Evolutionary conservation across 1,140 invertebrate genomes (phyloP).

Genomic region (Drosophila persimilis): DNA sequence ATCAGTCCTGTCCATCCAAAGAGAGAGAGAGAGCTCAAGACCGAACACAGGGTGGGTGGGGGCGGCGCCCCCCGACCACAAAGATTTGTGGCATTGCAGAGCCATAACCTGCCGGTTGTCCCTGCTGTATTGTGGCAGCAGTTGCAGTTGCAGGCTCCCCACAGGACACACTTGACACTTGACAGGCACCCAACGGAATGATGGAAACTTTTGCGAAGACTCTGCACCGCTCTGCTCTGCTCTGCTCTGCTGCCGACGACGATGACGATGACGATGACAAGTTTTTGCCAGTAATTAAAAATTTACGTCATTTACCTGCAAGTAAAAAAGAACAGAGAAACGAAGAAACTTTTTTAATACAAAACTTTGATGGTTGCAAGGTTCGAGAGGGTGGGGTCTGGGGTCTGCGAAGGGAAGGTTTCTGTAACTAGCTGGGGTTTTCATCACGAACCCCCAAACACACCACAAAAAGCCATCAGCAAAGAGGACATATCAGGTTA

Average conservation of each 20-base stretch:
- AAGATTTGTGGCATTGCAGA: slow-evolving; percentile 41
- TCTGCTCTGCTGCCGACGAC: slow-evolving; percentile 7
- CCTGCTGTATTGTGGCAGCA: slow-evolving; percentile 27
- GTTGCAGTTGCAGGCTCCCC: neutral
- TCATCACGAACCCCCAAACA: slow-evolving; percentile 6
- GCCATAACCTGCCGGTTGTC: slow-evolving; percentile 44
- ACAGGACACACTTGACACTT: slow-evolving; percentile 70
- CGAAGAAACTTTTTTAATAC: slow-evolving; percentile 74
- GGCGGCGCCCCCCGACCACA: neutral
- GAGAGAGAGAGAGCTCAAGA: too few relatives aligned
- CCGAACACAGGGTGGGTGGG: neutral
- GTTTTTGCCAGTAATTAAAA: slow-evolving; percentile 75
- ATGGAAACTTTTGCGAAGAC: slow-evolving; percentile 67
- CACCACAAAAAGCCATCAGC: slow-evolving; percentile 61
- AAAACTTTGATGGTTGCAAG: slow-evolving; percentile 50
- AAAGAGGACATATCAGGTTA: slow-evolving; percentile 31
- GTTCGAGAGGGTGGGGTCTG: too few relatives aligned
- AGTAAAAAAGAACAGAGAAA: slow-evolving; percentile 53
- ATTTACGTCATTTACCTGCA: slow-evolving; percentile 79
- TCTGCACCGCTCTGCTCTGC: neutral
- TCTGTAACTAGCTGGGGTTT: slow-evolving; percentile 46
- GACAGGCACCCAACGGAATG: slow-evolving; percentile 65
- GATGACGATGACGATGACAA: slow-evolving; percentile 51
- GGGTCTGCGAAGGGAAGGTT: too few relatives aligned
- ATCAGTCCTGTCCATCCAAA: slow-evolving; percentile 27